A percentile compares a stretch with the other conserved stretches of the same genome.
Evolutionary conservation across 2,888 invertebrate genomes (phyloP).

Genomic region (Fragum fragum): DNA sequence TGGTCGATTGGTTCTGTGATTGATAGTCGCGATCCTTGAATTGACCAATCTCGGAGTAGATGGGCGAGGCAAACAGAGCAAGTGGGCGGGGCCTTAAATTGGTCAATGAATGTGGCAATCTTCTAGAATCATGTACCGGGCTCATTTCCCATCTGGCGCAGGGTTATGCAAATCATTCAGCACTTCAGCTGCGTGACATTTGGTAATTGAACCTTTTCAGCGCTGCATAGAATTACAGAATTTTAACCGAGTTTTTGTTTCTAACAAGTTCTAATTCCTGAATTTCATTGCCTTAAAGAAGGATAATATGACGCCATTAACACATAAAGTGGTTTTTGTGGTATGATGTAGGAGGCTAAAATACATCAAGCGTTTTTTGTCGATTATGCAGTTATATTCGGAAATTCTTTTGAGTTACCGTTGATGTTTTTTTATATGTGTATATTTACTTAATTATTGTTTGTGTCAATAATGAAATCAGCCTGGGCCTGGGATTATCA

Average conservation of each 20-base stretch:
- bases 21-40: too few species aligned
- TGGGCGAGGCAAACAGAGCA: too few species aligned
- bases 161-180: not conserved
- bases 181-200: not conserved
- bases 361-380: not conserved
- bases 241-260: not conserved
- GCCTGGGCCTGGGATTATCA: too few species aligned
- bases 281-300: not conserved
- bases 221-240: slow-evolving; percentile 5
- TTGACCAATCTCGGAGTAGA: too few species aligned
- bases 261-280: not conserved
- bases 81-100: too few species aligned
- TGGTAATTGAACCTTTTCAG: not conserved
- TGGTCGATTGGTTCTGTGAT: too few species aligned
- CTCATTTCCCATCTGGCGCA: not conserved
- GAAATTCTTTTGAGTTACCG: too few species aligned
- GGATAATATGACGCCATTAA: slow-evolving; percentile 1
- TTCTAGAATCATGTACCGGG: too few species aligned
- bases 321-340: not conserved
- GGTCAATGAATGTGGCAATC: too few species aligned
- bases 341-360: not conserved
- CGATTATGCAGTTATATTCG: not conserved
- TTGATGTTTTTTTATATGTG: too few species aligned
- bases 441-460: too few species aligned
- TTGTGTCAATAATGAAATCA: too few species aligned